phyloP scores from a whole-genome alignment of 2,113 vertebrate species.

The Taurulus bubalis region DNA sequence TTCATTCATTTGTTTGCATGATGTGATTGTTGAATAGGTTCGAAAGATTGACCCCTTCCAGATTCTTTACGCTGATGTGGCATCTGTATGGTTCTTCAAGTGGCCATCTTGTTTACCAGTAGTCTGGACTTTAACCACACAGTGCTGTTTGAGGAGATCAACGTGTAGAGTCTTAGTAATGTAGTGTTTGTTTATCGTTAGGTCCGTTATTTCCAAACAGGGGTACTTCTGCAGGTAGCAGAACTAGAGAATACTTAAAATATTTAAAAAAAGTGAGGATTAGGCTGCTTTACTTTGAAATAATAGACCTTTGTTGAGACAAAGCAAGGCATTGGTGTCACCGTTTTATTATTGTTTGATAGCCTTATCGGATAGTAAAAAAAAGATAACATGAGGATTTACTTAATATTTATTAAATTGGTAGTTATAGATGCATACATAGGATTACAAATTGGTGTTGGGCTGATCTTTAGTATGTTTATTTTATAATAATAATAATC shows the following conservation, averaged over 20 bases:
- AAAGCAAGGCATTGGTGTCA: background rate
- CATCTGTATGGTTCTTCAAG: slow-evolving; percentile 17
- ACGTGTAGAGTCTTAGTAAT: background rate
- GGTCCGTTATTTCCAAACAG: background rate
- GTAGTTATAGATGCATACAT: background rate
- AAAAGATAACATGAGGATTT: no score
- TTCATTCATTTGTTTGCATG: slow-evolving; percentile 46
- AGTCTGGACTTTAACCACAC: slow-evolving; percentile 19
- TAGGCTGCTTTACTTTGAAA: background rate
- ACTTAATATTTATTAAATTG: background rate
- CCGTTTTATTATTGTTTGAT: background rate
- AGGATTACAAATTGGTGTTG: background rate
- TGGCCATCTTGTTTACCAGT: slow-evolving; percentile 15
- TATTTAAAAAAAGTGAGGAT: background rate
- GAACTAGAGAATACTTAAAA: background rate
- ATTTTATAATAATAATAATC: background rate
- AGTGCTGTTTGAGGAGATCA: slow-evolving; percentile 10
- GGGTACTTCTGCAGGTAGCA: background rate
- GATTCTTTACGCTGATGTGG: slow-evolving; percentile 12
- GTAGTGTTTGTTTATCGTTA: background rate
- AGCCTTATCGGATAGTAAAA: background rate
- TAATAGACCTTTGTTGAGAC: background rate
- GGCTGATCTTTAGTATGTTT: background rate
- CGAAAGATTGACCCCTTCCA: background rate
- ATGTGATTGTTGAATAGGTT: slow-evolving; percentile 23